Conservation (phyloP, 2,888 invertebrate genomes). For the Metellina segmentata region DNA sequence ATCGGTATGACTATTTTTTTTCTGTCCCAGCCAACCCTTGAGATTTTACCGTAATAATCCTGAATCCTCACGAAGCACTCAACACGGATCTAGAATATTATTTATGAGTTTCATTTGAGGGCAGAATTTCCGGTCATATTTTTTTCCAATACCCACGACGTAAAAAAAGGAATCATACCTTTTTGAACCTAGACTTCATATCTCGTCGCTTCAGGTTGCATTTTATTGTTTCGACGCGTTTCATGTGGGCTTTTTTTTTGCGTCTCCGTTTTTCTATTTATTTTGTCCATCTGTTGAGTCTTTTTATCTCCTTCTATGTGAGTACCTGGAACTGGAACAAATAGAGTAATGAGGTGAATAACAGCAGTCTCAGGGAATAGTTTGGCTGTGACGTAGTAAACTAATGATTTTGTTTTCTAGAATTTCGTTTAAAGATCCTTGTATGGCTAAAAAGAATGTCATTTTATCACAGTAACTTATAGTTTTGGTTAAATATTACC, state of each 20-base stretch:
- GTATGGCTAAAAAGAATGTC: too few species aligned
- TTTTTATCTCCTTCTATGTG: conserved; percentile 3
- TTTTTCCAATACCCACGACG: neutral
- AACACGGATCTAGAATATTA: conserved; percentile 51
- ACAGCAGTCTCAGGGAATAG: neutral
- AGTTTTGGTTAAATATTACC: too few species aligned
- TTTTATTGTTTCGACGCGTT: conserved; percentile 52
- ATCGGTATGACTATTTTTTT: conserved; percentile 13
- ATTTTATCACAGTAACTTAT: too few species aligned
- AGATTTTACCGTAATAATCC: conserved; percentile 52
- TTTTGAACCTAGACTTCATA: conserved; percentile 35
- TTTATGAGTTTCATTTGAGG: conserved; percentile 60
- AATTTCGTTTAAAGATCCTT: too few species aligned
- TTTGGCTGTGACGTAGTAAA: neutral
- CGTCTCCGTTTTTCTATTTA: conserved; percentile 12
- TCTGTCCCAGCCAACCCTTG: neutral
- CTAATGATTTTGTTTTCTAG: neutral
- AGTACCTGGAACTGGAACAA: neutral
- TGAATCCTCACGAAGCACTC: conserved; percentile 56
- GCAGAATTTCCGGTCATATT: conserved; percentile 47
- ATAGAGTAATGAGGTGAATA: neutral
- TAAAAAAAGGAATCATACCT: conserved; percentile 23
- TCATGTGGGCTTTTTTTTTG: neutral
- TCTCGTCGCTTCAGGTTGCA: conserved; percentile 50
- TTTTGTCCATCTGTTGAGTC: neutral